Evolutionary conservation across 2,888 invertebrate species (phyloP), one percentile per base, ranked within the genome.

Genomic region (Idaea straminata): DNA sequence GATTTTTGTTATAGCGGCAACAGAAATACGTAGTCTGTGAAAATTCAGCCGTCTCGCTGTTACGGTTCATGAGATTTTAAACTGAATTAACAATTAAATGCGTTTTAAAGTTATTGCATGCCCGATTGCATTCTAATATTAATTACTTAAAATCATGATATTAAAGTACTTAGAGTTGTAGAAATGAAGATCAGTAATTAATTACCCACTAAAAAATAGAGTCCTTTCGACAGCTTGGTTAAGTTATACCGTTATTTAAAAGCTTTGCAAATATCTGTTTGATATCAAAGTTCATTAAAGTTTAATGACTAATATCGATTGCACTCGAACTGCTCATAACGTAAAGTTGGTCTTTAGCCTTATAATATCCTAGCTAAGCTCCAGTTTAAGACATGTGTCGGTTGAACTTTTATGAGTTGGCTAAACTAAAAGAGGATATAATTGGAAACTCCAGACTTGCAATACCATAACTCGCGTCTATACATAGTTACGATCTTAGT

Each of bases 401-500:
- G 84, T 81, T 79, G 78, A 92, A 91, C 85, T 92, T 92, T 91
- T 91, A 88, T 84, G 88, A 91, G 87, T 89, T 90, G 81, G 84
- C 83, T 86, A 81, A 88, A 88, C 84, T 87, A 77, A 81, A 85
- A 83, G 86, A 83, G 85, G 65, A 87, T 90, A 87, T 91, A 90
- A 91, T 92, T 91, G 91, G 89, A 91, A 91, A 89, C 85, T 87
- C 79, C 83, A 88, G 86, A 84, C 82, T 81, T 81, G 83, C 82
- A 82, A 81, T 80, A 79, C 75, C 77, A 76, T 72, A 77, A 75
- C 77, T 77, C 71, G 73, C 10, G 47, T 71, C 74, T 75, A 72
- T 76, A 74, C 73, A 77, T 65, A 82, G 83, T 87, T 83, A 84
- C 75, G 81, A 81, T 75, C 79, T 79, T 83, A 85, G 83, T 87